Evolutionary conservation across 2,113 vertebrate genomes (phyloP), one percentile per base, ranked within the genome.

Genomic region (Psophia crepitans): DNA sequence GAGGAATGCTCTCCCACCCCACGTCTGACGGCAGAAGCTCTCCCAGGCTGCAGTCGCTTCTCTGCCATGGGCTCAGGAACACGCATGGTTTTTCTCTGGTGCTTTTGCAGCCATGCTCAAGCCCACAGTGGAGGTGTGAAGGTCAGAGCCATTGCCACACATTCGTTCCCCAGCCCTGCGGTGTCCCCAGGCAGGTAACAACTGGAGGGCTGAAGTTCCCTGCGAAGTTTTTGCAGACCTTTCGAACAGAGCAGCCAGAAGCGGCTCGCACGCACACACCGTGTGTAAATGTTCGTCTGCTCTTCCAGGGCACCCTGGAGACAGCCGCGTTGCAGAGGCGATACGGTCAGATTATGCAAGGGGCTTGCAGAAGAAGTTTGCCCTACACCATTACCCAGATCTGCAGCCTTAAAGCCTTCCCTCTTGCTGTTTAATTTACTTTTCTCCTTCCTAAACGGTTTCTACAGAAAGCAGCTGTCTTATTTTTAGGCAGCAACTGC

Each of bases 401-500:
- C 74, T 77, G 57, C n/a, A 53, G 66, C 74, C 64, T 64, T 87
- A 60, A 77, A 90, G 78, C 65, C 84, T 95, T 88, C 57, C 69
- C 39, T 75, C 43, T 64, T 76, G 76, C 76, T 58, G 12, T 81
- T 15, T 44, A 46, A 48, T 87, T 95, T 88, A 81, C 83, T 57
- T 95, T 68, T 64, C 91, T 32, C 66, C 84, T 79, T 86, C 91
- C 53, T 24, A 70, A 68, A 23, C 32, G 37, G 79, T 75, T 89
- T 56, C 49, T n/a, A 39, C 66, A 22, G 41, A 43, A 49, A 91
- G 79, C 84, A 53, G 82, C 94, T 93, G 33, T 73, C 84, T 92
- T 46, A 10, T 18, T 79, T 94, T 92, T 69, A 85, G 89, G 77
- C 91, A 93, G 44, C 70, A 48, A 57, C 92, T 66, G 80, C 77